Percentiles rank a stretch among this genome's conserved stretches.
These are phyloP conservation scores for Achatina immaculata DNA, from an alignment of 1,140 invertebrate genomes.

Conservation along the genomic window DNA sequence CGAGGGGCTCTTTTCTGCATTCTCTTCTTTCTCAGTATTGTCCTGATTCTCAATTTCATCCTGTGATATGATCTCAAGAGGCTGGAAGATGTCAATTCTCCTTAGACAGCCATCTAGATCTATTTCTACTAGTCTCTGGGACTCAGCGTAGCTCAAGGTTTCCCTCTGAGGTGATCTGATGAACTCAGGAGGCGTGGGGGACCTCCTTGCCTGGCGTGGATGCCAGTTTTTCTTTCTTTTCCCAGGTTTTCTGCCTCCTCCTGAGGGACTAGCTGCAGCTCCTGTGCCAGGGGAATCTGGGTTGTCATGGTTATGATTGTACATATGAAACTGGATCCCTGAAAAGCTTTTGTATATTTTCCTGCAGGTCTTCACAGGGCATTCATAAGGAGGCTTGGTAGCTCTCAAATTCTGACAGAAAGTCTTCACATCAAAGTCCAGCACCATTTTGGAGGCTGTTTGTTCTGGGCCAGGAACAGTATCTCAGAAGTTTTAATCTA, in stretches of 20 bases:
- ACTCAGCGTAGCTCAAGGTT: slow-evolving; percentile 81
- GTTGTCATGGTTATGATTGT: slow-evolving; percentile 84
- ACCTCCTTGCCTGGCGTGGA: slow-evolving; percentile 63
- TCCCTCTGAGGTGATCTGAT: slow-evolving; percentile 61
- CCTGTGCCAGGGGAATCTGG: slow-evolving; percentile 57
- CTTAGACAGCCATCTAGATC: slow-evolving; percentile 81
- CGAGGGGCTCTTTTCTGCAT: slow-evolving; percentile 64
- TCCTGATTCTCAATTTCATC: slow-evolving; percentile 69
- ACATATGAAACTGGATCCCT: slow-evolving; percentile 87
- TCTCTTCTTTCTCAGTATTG: slow-evolving; percentile 69
- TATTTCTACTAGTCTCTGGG: slow-evolving; percentile 86
- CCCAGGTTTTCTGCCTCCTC: slow-evolving; percentile 55
- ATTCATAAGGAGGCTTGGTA: slow-evolving; percentile 86
- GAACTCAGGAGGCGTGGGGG: slow-evolving; percentile 70
- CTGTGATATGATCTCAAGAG: slow-evolving; percentile 71
- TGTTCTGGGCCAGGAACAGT: neutral
- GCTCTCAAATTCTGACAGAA: slow-evolving; percentile 85
- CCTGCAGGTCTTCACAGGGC: slow-evolving; percentile 85
- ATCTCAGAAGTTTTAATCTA: neutral
- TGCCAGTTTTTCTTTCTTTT: slow-evolving; percentile 59
- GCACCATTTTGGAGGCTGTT: slow-evolving; percentile 74
- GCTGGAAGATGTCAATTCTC: slow-evolving; percentile 73
- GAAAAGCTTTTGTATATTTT: slow-evolving; percentile 87
- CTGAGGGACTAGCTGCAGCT: slow-evolving; percentile 43
- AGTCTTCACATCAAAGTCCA: slow-evolving; percentile 86